Conservation (phyloP, 2,888 invertebrate species). For the Frankliniella intonsa region DNA sequence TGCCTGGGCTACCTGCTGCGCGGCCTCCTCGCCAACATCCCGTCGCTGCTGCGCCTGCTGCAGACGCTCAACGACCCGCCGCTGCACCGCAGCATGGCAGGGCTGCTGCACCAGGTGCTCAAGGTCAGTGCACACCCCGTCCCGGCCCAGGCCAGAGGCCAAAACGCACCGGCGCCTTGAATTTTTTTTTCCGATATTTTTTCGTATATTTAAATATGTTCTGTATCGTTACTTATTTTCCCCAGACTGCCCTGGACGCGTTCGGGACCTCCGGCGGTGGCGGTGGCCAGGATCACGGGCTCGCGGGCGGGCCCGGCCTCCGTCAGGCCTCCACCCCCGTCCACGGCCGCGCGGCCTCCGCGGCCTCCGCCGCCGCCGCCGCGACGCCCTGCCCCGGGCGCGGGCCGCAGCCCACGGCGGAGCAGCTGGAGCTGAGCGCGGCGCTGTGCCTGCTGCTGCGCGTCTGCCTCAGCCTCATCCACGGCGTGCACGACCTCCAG, state of each 20-base stretch:
- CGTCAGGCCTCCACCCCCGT: too few species aligned
- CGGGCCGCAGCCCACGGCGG: conserved; percentile 32
- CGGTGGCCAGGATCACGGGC: conserved; percentile 33
- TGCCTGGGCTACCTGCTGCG: conserved; percentile 53
- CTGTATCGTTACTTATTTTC: too few species aligned
- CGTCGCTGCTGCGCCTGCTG: conserved; percentile 46
- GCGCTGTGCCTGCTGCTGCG: conserved; percentile 53
- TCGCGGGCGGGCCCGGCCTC: conserved; percentile 33
- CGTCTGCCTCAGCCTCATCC: conserved; percentile 53
- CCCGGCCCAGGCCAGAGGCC: too few species aligned
- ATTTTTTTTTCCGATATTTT: too few species aligned
- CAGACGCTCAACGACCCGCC: conserved; percentile 46
- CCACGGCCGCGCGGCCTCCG: neutral
- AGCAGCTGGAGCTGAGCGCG: conserved; percentile 44
- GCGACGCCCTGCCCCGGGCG: conserved; percentile 35
- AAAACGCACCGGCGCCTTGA: too few species aligned
- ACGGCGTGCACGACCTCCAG: conserved; percentile 56
- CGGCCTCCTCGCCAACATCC: conserved; percentile 47
- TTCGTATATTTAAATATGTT: too few species aligned
- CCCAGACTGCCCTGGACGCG: conserved; percentile 46
- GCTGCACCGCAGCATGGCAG: conserved; percentile 48
- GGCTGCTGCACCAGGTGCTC: conserved; percentile 49
- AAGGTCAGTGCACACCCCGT: too few species aligned
- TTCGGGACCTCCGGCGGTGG: conserved; percentile 41
- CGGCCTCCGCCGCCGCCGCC: neutral